Conservation (phyloP, 2,113 vertebrate species). For the Brachypodius melanocephalos region DNA sequence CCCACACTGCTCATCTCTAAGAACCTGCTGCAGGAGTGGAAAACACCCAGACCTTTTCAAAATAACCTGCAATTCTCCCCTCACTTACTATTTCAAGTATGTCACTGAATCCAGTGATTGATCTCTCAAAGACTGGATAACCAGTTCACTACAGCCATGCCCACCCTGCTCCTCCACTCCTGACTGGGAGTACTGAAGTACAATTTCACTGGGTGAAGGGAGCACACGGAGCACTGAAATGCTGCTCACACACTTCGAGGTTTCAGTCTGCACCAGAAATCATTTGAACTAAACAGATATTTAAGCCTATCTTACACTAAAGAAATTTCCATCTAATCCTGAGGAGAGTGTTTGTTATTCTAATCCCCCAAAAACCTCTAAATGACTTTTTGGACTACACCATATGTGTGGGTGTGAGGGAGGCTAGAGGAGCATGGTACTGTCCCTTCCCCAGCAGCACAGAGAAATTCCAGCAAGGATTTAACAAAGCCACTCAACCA, state of each 20-base stretch:
- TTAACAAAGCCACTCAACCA: not conserved
- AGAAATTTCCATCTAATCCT: not conserved
- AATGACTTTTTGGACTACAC: not conserved
- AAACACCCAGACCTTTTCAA: not conserved
- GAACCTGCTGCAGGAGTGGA: not conserved
- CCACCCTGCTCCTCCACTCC: not conserved
- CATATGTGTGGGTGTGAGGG: not conserved
- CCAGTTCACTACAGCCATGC: not conserved
- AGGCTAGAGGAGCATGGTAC: accelerated
- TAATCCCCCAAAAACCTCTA: not conserved
- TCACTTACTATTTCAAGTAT: accelerated
- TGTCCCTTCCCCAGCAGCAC: not conserved
- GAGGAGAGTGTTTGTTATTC: not conserved
- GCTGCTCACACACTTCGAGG: not conserved
- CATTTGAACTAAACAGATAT: not conserved
- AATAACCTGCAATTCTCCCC: not conserved
- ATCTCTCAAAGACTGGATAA: not conserved
- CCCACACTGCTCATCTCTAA: not conserved
- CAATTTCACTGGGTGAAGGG: not conserved
- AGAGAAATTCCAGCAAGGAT: not conserved
- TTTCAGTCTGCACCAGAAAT: not conserved
- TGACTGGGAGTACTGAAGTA: not conserved
- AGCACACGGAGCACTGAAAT: not conserved
- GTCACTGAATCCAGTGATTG: accelerated
- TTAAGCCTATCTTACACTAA: not conserved